Conservation (phyloP, 2,888 invertebrate genomes). For the Allolobophora icterica region DNA sequence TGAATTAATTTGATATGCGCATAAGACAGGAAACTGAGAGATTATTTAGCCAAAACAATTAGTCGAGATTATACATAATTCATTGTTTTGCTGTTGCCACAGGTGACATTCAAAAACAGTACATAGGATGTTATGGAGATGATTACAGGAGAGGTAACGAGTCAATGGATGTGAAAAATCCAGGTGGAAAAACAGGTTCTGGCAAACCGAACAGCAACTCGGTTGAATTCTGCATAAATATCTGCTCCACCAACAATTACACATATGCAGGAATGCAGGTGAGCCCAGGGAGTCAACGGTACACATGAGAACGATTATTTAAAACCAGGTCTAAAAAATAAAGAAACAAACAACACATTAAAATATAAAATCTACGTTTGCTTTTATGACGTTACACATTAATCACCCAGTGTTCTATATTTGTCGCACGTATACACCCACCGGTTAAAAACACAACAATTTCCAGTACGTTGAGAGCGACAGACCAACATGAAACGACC, state of each 20-base stretch:
- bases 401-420: too few species aligned
- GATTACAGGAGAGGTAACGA: neutral
- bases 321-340: neutral
- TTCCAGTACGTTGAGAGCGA: too few species aligned
- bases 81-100: too few species aligned
- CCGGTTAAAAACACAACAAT: too few species aligned
- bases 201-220: neutral
- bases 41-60: neutral
- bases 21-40: neutral
- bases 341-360: neutral
- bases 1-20: too few species aligned
- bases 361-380: too few species aligned
- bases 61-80: too few species aligned
- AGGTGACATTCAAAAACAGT: neutral
- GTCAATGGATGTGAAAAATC: neutral
- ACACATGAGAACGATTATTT: neutral
- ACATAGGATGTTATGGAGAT: neutral
- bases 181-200: neutral
- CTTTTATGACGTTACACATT: too few species aligned
- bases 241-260: neutral
- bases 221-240: neutral
- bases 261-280: slow-evolving; percentile 1
- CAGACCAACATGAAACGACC: too few species aligned
- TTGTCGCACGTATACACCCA: too few species aligned
- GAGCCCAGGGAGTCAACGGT: neutral